Conservation (phyloP, 2,113 vertebrate genomes). For the Hydrolagus affinis region DNA sequence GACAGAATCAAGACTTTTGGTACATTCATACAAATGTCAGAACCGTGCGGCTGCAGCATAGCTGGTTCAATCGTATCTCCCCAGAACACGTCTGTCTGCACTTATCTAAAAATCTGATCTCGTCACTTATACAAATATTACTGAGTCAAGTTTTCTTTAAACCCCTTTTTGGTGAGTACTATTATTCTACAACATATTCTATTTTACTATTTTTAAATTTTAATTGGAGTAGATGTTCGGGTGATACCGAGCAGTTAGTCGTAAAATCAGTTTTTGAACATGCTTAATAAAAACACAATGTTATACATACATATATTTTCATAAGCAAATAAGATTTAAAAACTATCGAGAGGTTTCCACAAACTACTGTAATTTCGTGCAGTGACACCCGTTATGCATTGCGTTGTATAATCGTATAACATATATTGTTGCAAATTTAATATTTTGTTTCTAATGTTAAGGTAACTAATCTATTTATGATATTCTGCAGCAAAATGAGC, state of each 20-base stretch:
- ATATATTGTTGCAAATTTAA: background rate
- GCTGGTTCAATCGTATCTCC: constrained; percentile 20
- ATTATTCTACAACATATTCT: background rate
- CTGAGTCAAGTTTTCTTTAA: background rate
- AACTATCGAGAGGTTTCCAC: too few species aligned
- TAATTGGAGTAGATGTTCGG: background rate
- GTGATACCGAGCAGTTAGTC: background rate
- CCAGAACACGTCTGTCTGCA: background rate
- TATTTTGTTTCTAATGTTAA: background rate
- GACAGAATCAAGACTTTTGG: constrained; percentile 20
- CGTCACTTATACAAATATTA: background rate
- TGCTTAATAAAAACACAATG: background rate
- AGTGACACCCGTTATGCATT: background rate
- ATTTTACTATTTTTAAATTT: background rate
- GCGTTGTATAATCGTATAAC: background rate
- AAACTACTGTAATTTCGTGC: background rate
- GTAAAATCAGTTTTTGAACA: background rate
- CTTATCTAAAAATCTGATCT: background rate
- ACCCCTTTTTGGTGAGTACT: too few species aligned
- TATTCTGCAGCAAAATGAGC: background rate
- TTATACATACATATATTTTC: background rate
- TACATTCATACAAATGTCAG: constrained; percentile 39
- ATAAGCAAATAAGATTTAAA: too few species aligned
- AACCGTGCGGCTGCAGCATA: constrained; percentile 36
- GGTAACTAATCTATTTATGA: background rate